Conservation (phyloP, 2,113 vertebrate genomes). For the Myodes glareolus region DNA sequence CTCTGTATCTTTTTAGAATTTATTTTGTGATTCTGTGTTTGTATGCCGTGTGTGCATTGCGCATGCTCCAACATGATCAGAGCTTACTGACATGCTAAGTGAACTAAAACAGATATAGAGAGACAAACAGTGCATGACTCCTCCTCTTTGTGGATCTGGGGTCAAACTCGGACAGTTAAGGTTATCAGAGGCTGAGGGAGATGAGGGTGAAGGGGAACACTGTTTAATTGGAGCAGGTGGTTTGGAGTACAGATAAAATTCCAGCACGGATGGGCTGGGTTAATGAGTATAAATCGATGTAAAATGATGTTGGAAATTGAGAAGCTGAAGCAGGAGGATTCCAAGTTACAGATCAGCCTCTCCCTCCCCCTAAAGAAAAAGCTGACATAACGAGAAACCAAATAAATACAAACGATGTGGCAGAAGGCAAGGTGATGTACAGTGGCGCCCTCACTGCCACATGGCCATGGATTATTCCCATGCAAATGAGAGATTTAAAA, state of each 20-base stretch:
- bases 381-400: neutral
- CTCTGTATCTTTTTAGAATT: neutral
- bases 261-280: neutral
- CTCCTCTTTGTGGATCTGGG: neutral
- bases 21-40: neutral
- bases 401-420: neutral
- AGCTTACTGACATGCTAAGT: neutral
- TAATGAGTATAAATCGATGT: neutral
- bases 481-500: neutral
- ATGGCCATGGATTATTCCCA: neutral
- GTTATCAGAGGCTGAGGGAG: neutral
- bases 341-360: neutral
- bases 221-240: neutral
- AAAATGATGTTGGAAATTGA: neutral
- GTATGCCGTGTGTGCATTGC: neutral
- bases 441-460: neutral
- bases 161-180: neutral
- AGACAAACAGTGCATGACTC: neutral
- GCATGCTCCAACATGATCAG: neutral
- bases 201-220: neutral
- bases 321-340: neutral
- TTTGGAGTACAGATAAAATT: neutral
- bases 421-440: neutral
- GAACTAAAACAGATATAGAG: neutral
- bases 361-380: neutral